These are phyloP conservation scores for Andrena haemorrhoa DNA, from an alignment of 2,888 invertebrate species.

Conservation along the genomic window DNA sequence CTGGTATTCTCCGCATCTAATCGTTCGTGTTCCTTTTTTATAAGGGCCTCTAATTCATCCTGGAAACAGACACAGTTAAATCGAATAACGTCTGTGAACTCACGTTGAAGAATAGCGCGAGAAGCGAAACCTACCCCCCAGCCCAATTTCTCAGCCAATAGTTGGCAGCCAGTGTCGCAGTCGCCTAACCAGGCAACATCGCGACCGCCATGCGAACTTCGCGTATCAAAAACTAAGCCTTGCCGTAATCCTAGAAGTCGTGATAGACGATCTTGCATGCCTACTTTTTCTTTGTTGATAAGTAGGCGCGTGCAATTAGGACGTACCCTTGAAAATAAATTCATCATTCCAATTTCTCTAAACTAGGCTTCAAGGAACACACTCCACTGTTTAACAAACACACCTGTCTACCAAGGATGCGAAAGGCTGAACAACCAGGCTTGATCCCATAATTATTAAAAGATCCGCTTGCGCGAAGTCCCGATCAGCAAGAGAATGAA, in stretches of 20 bases:
- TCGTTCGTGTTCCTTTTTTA: slow-evolving; percentile 87
- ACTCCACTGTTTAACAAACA: slow-evolving; percentile 68
- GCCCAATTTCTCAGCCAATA: slow-evolving; percentile 91
- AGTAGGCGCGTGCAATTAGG: slow-evolving; percentile 92
- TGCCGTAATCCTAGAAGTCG: slow-evolving; percentile 85
- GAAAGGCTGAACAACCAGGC: slow-evolving; percentile 97
- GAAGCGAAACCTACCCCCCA: slow-evolving; percentile 88
- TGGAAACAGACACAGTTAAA: slow-evolving; percentile 75
- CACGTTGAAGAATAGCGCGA: slow-evolving; percentile 1
- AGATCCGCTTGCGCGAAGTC: slow-evolving; percentile 96
- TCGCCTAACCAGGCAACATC: slow-evolving; percentile 94
- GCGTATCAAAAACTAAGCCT: slow-evolving; percentile 90
- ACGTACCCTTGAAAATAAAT: slow-evolving; percentile 86
- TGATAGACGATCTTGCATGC: slow-evolving; percentile 81
- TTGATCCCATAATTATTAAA: slow-evolving; percentile 97
- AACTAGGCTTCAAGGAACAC: background rate
- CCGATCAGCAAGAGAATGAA: slow-evolving; percentile 88
- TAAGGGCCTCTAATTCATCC: slow-evolving; percentile 88
- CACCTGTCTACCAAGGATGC: slow-evolving; percentile 94
- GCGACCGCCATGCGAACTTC: slow-evolving; percentile 86
- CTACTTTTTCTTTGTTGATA: slow-evolving; percentile 92
- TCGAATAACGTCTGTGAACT: slow-evolving; percentile 12
- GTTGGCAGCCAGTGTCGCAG: slow-evolving; percentile 92
- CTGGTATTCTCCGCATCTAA: slow-evolving; percentile 83
- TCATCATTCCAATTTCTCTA: background rate